Base-by-base conservation (phyloP, 2,888 invertebrate genomes). In the Blastobasis adustella region DNA sequence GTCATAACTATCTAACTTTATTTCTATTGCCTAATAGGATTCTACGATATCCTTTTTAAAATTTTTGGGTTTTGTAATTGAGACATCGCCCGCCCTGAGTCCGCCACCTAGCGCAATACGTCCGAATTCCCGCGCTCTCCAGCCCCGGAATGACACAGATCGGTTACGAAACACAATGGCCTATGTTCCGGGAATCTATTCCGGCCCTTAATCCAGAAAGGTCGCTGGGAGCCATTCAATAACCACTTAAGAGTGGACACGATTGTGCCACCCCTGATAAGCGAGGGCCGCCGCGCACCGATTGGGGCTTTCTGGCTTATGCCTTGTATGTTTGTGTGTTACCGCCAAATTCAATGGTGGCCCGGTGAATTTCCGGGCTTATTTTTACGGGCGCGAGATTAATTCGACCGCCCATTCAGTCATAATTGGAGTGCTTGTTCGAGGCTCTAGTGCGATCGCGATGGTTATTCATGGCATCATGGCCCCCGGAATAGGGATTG, bases 201-300 rank as follows among this genome's bases (percentile, higher is more conserved):
- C 71, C 71, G 67, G 63, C 69, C 64, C 67, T 69, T 83, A 83
- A 83, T 84, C 82, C 81, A 71, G 79, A 82, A 82, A 82, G 83
- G 84, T 84, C 76, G 71, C 64, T 71, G 71, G 71, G 68, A 69
- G 71, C 73, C 67, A 79, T 85, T 80, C 82, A 80, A 82, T 85
- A 81, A 81, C 82, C 82, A 81, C 79, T 83, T 81, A 78, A 76
- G 75, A 73, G 72, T 70, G 67, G 69, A 69, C 73, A 65, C 73
- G 76, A 77, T 80, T 76, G 79, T 72, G 62, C 75, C 64, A 63
- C 53, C 57, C 55, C 69, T 73, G 80, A 81, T 82, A 82, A 77
- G 58, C 60, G 58, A 46, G 58, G 56, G 49, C 55, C 23, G 51
- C 44, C 58, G 49, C 51, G 66, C 65, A 59, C 63, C 51, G 45